Evolutionary conservation across 2,113 vertebrate genomes (phyloP).

Genomic region (Megaptera novaeangliae): DNA sequence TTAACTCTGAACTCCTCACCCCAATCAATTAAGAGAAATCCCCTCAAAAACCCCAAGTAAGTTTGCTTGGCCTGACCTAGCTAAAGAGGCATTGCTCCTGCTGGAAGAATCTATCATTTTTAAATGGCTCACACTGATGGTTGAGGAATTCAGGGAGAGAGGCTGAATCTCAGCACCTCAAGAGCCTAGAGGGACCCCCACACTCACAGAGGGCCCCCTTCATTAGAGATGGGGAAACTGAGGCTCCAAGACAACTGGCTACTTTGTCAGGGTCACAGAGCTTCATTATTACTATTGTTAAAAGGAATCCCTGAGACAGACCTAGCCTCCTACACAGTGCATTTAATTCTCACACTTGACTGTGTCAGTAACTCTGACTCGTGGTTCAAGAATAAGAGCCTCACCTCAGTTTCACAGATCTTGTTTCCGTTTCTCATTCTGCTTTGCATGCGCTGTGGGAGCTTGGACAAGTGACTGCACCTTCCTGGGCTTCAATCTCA

Average conservation of each 20-base stretch:
- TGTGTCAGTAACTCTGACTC: not conserved
- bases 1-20: constrained; percentile 69
- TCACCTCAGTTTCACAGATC: not conserved
- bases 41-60: constrained; percentile 31
- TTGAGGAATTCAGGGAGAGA: not conserved
- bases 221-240: not conserved
- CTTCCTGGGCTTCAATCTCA: not conserved
- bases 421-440: not conserved
- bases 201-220: not conserved
- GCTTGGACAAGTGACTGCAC: not conserved
- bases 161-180: not conserved
- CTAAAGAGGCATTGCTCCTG: constrained; percentile 1
- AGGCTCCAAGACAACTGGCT: not conserved
- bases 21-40: constrained; percentile 51
- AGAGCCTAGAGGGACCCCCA: not conserved
- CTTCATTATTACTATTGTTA: not conserved
- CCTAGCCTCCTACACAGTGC: not conserved
- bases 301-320: not conserved
- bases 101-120: constrained; percentile 35
- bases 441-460: not conserved
- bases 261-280: not conserved
- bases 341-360: not conserved
- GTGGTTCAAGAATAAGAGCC: not conserved
- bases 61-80: constrained; percentile 44
- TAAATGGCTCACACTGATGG: not conserved